A percentile compares a stretch with the other conserved stretches of the same genome.
Conservation (phyloP, 2,113 vertebrate species). For the Hippopotamus amphibius region DNA sequence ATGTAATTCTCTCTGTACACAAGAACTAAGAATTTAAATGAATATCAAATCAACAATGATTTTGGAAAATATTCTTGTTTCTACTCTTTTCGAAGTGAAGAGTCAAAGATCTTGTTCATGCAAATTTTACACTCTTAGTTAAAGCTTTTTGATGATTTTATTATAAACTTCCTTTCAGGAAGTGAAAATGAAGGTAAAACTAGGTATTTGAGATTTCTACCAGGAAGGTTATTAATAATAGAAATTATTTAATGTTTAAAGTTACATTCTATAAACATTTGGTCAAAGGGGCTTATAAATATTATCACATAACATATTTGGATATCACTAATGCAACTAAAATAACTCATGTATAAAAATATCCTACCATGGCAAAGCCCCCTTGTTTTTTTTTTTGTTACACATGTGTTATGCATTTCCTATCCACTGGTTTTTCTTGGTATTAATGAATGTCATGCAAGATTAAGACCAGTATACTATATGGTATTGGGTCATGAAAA, state of each 20-base stretch:
- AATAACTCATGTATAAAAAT: not conserved
- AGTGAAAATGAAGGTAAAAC: conserved; percentile 39
- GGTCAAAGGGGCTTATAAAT: not conserved
- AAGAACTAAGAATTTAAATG: not conserved
- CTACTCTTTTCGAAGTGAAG: conserved; percentile 11
- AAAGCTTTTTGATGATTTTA: not conserved
- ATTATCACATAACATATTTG: not conserved
- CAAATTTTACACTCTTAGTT: not conserved
- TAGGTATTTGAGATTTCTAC: conserved; percentile 36
- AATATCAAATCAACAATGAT: not conserved
- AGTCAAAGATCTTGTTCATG: not conserved
- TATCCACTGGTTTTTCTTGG: not conserved
- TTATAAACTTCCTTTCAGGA: not conserved
- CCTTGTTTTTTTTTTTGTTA: not conserved
- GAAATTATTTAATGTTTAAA: not conserved
- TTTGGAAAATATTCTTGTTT: conserved; percentile 49
- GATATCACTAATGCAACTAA: not conserved
- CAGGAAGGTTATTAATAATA: not conserved
- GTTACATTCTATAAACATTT: not conserved
- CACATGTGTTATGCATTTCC: not conserved
- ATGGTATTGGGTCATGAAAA: not conserved
- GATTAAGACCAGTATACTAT: not conserved
- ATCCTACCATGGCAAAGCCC: not conserved
- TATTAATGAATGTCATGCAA: not conserved
- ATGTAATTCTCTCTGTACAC: not conserved